Conservation (phyloP, 2,888 invertebrate species). For the Hydrotaea cyrtoneurina region DNA sequence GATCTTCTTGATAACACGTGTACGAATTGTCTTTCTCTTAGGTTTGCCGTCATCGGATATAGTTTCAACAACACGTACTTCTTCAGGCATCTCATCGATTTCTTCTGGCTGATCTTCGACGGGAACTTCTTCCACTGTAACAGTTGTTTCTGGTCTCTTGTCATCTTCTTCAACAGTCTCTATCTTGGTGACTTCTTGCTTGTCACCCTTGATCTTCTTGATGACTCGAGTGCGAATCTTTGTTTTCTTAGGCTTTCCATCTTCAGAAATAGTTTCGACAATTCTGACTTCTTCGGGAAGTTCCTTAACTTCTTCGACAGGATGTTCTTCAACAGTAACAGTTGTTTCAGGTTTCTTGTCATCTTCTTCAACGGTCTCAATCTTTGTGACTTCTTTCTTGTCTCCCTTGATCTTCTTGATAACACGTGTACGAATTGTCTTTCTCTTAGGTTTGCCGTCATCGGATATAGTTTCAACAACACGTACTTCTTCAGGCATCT, state of each 20-base stretch:
- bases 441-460: conserved; percentile 71
- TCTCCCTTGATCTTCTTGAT: conserved; percentile 70
- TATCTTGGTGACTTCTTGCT: conserved; percentile 72
- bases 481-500: conserved; percentile 67
- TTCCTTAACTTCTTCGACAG: conserved; percentile 61
- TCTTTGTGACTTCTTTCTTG: conserved; percentile 70
- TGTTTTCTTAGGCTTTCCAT: conserved; percentile 69
- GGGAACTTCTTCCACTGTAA: conserved; percentile 69
- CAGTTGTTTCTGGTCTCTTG: conserved; percentile 69
- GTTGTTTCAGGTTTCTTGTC: conserved; percentile 68
- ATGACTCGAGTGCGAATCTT: conserved; percentile 72
- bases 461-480: conserved; percentile 75
- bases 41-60: conserved; percentile 69
- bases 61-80: conserved; percentile 70
- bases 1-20: conserved; percentile 71
- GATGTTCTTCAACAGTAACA: conserved; percentile 67
- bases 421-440: conserved; percentile 69
- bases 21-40: conserved; percentile 70
- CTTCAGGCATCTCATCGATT: conserved; percentile 70
- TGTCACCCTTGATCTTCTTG: conserved; percentile 71
- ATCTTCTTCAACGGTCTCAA: conserved; percentile 70
- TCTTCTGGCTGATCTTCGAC: conserved; percentile 64
- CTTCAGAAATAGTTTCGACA: conserved; percentile 67
- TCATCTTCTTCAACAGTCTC: conserved; percentile 72
- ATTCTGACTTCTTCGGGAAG: conserved; percentile 65